These are phyloP conservation scores for Pipra filicauda DNA, from an alignment of 2,113 vertebrate genomes.

Conservation along the genomic window DNA sequence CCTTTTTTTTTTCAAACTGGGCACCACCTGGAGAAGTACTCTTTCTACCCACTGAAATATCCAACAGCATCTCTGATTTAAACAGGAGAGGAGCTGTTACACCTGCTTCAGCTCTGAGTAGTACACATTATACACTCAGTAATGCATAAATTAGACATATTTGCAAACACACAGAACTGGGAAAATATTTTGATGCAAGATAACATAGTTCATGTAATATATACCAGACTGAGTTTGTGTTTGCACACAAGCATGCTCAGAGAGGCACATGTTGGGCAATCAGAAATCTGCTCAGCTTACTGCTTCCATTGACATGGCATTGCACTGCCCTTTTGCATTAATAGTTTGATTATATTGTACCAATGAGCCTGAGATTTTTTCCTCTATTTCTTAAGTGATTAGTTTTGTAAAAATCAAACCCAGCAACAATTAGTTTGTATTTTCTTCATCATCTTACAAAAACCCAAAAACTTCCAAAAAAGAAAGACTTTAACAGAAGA, in stretches of 20 bases:
- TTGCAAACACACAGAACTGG: neutral
- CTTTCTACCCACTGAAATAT: neutral
- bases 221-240: neutral
- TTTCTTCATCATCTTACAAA: neutral
- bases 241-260: neutral
- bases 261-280: accelerated
- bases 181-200: neutral
- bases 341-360: neutral
- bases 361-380: neutral
- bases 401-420: neutral
- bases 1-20: neutral
- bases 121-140: neutral
- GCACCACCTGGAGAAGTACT: neutral
- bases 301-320: neutral
- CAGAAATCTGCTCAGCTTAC: neutral
- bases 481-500: neutral
- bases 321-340: neutral
- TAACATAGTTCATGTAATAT: neutral
- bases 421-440: neutral
- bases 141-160: neutral
- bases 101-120: neutral
- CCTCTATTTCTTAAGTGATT: neutral
- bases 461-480: neutral
- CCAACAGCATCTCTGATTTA: neutral
- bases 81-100: neutral